Conservation (phyloP, 2,888 invertebrate genomes). For the Eremobia ochroleuca region DNA sequence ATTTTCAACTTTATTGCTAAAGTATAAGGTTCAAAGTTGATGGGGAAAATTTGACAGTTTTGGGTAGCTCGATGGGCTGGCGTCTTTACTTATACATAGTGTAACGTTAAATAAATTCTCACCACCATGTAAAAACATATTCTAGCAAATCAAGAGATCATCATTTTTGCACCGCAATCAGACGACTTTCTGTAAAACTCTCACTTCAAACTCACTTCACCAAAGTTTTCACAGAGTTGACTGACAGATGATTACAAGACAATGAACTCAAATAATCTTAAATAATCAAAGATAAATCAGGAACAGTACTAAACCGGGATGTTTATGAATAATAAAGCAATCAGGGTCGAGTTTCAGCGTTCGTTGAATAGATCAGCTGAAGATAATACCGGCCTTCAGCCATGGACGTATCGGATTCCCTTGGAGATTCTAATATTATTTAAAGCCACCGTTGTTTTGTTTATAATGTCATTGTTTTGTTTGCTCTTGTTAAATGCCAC, state of each 20-base stretch:
- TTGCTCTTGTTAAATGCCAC: not conserved
- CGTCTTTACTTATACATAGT: too few relatives aligned
- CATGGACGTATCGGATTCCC: slow-evolving; percentile 16
- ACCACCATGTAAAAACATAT: too few relatives aligned
- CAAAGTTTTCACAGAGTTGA: not conserved
- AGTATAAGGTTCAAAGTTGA: too few relatives aligned
- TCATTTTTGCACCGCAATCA: too few relatives aligned
- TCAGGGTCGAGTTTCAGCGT: slow-evolving; percentile 5
- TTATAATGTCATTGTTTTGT: not conserved
- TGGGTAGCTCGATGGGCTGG: too few relatives aligned
- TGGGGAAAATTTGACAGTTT: too few relatives aligned
- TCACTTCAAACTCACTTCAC: not conserved
- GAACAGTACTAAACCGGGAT: not conserved
- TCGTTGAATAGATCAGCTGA: slow-evolving; percentile 1
- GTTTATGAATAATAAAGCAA: slow-evolving; percentile 40
- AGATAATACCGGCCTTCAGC: slow-evolving; percentile 15
- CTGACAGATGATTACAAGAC: not conserved
- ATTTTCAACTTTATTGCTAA: too few relatives aligned
- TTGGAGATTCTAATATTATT: slow-evolving; percentile 23
- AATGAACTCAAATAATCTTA: slow-evolving; percentile 2
- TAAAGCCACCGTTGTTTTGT: slow-evolving; percentile 9
- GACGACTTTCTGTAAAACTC: too few relatives aligned
- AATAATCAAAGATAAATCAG: not conserved
- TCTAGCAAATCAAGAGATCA: too few relatives aligned
- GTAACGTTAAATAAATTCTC: too few relatives aligned